Conservation (phyloP, 30 jellyfish, hydroid and myxozoan species). For the Rhopilema esculentum region DNA sequence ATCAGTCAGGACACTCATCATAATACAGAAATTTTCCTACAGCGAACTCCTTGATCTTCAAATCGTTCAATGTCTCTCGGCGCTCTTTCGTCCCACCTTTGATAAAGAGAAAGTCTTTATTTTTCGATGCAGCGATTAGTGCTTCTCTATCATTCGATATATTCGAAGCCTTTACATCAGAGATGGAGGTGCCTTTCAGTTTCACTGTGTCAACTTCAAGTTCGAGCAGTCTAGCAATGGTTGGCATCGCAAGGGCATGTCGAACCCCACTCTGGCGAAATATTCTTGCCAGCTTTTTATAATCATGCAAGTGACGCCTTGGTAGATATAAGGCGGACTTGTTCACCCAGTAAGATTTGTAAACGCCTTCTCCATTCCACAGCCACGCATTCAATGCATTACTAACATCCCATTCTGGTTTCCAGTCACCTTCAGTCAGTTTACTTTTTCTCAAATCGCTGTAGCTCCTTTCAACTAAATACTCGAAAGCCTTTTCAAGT, state of each 20-base stretch:
- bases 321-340: constrained; percentile 78
- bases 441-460: constrained; percentile 75
- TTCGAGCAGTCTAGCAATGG: constrained; percentile 68
- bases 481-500: constrained; percentile 89
- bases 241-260: constrained; percentile 92
- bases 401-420: constrained; percentile 88
- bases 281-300: constrained; percentile 63
- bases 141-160: constrained; percentile 58
- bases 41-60: constrained; percentile 85
- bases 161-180: constrained; percentile 8
- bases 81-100: constrained; percentile 80
- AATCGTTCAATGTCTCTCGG: constrained; percentile 66
- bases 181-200: constrained; percentile 40
- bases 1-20: constrained; percentile 69
- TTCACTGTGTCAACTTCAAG: constrained; percentile 45
- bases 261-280: constrained; percentile 96
- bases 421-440: constrained; percentile 90
- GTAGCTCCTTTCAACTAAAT: constrained; percentile 78
- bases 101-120: constrained; percentile 57
- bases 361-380: constrained; percentile 94
- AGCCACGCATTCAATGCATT: constrained; percentile 86
- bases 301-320: constrained; percentile 27
- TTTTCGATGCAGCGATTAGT: constrained; percentile 59
- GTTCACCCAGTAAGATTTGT: constrained; percentile 69
- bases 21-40: constrained; percentile 88